Evolutionary conservation across 2,888 invertebrate species (phyloP), one percentile per base, ranked within the genome.

Genomic region (Philonicus albiceps): DNA sequence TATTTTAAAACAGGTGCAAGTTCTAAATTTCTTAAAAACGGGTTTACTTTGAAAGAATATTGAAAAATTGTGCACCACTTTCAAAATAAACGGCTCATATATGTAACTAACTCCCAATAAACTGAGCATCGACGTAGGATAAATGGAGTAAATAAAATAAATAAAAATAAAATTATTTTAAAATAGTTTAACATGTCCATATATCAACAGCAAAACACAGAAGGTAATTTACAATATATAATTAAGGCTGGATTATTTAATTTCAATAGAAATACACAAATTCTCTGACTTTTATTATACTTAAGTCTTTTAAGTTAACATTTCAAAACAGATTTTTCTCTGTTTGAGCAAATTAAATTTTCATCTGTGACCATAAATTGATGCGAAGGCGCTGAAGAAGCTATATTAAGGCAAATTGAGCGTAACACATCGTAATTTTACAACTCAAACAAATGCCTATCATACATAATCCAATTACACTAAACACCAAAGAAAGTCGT

Each of bases 391-490:
- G 22, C 76, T 37, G 34, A 76, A 76, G 40, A 31, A 43, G 40
- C 34, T 16, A 76, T 76, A 76, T 76, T 76, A 76, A 37, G 76
- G 40, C 19, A 40, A 76, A 76, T 76, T 76, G 76, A 34, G 19
- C 76, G 40, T 76, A 76, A 76, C 76, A 76, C 76, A 40, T 76
- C 76, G 76, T 76, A 34, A 76, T 76, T 76, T 40, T 76, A 40
- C 13, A 40, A 37, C 76, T 76, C 76, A 22, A 40, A 40, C 22
- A 40, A 76, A 40, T 40, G 76, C 40, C 76, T 76, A 76, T 76
- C 76, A 40, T 22, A 40, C 13, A 40, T 80, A 80, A 80, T 80
- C 53, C 80, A 80, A 80, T 80, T 80, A 80, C 80, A 80, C 80
- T 49, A 80, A 80, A 49, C 80, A 53, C 49, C 43, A 53, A n/a